These are phyloP conservation scores for Sepiola atlantica DNA, from an alignment of 2,888 invertebrate species.

Conservation along the genomic window DNA sequence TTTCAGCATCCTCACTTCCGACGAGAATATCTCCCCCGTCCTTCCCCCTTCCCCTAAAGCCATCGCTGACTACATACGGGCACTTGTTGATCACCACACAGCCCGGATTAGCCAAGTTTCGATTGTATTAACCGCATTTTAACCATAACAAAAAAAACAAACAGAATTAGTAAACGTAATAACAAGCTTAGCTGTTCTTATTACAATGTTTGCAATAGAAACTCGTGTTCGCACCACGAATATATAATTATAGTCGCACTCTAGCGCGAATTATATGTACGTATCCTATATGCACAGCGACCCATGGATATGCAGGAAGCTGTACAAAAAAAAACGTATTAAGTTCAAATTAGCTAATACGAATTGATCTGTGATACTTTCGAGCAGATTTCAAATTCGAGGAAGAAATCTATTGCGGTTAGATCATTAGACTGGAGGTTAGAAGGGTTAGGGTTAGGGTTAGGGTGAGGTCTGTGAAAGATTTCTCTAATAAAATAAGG, in stretches of 20 bases:
- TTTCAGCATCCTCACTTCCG: too few species aligned
- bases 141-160: too few species aligned
- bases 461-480: not conserved
- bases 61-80: not conserved
- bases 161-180: slow-evolving; percentile 11
- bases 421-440: not conserved
- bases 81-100: not conserved
- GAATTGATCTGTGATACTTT: not conserved
- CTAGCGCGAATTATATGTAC: not conserved
- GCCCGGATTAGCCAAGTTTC: not conserved
- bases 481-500: too few species aligned
- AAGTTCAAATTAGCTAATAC: not conserved
- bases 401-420: not conserved
- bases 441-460: too few species aligned
- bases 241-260: not conserved
- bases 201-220: not conserved
- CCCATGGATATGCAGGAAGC: not conserved
- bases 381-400: not conserved
- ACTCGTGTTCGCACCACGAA: not conserved
- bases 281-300: not conserved
- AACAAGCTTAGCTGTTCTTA: not conserved
- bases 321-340: not conserved
- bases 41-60: not conserved
- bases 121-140: not conserved
- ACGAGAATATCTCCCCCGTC: too few species aligned